Evolutionary conservation across 2,888 invertebrate genomes (phyloP).

Genomic region (Apotomis turbidana): DNA sequence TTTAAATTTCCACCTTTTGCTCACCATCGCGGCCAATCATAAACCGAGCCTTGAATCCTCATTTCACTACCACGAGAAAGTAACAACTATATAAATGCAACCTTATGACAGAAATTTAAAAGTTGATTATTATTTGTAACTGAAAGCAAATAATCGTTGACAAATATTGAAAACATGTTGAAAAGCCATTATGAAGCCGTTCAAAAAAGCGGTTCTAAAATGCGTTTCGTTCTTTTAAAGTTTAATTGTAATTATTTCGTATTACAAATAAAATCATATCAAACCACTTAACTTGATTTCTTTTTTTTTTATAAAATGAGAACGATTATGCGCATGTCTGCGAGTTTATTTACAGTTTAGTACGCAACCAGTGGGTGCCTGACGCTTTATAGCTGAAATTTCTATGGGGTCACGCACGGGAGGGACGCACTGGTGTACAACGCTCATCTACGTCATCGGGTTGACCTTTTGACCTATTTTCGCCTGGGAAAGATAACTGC

Average conservation of each 20-base stretch:
- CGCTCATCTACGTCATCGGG: constrained; percentile 5
- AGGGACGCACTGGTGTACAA: neutral
- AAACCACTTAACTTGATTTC: too few species aligned
- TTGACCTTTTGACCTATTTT: constrained; percentile 26
- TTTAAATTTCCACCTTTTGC: constrained; percentile 33
- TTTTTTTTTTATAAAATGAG: neutral
- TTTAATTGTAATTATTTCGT: too few species aligned
- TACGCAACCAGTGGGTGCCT: constrained; percentile 19
- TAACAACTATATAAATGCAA: neutral
- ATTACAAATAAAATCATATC: neutral
- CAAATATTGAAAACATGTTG: neutral
- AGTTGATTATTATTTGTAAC: neutral
- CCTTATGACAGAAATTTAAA: accelerated
- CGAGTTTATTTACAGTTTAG: constrained; percentile 17
- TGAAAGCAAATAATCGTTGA: constrained; percentile 6
- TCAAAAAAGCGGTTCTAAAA: constrained; percentile 1
- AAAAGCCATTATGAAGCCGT: neutral
- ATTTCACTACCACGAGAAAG: constrained; percentile 25
- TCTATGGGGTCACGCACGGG: constrained; percentile 9
- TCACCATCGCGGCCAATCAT: constrained; percentile 33
- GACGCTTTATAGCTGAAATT: neutral
- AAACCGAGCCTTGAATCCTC: constrained; percentile 35
- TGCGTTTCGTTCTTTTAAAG: neutral
- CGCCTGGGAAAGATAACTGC: neutral
- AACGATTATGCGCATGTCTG: constrained; percentile 13